Base-by-base conservation (phyloP, 2,888 invertebrate genomes). In the Schrankia costaestrigalis region DNA sequence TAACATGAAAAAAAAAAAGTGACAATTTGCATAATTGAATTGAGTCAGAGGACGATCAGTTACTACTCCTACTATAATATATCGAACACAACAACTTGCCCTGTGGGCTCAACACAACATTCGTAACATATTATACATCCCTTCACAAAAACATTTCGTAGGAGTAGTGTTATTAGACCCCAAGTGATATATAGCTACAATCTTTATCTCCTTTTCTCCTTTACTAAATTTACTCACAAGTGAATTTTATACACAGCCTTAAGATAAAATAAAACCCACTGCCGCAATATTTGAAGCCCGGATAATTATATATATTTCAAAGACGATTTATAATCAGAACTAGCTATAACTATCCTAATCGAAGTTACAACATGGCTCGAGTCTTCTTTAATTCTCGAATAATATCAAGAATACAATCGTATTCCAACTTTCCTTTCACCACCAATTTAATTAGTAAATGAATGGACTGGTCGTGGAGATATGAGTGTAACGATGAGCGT, bases 1-100 rank as follows among this genome's bases (percentile, higher is more conserved):
- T 79, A 79, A 85, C 85, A 84, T 82, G 80, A 73, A 81, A 85
- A 84, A 78, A n/a, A 77, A 81, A 80, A 74, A 71, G 78, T 79
- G 81, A 83, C 78, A 81, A 78, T 77, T 78, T 75, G 82, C 84
- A 77, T 80, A 78, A 78, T 78, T 72, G 66, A 77, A 77, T 72
- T 62, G 67, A 76, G 63, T 74, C 61, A 54, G 58, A 63, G 65
- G 62, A 63, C 63, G 40, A 35, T 55, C 52, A 65, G 66, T 56
- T 65, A 71, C 78, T 77, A 79, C 78, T 77, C 66, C 70, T 64
- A 63, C 56, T 44, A 55, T 52, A 56, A 48, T 58, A 63, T 51
- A 67, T 53, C 61, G 59, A 70, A 76, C 71, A 71, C 63, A 77
- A 74, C 71, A 75, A 73, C 46, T 57, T 52, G 56, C 71, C 72